These are phyloP conservation scores for Nomada ruficornis DNA, from an alignment of 2,888 invertebrate species.

Conservation along the genomic window DNA sequence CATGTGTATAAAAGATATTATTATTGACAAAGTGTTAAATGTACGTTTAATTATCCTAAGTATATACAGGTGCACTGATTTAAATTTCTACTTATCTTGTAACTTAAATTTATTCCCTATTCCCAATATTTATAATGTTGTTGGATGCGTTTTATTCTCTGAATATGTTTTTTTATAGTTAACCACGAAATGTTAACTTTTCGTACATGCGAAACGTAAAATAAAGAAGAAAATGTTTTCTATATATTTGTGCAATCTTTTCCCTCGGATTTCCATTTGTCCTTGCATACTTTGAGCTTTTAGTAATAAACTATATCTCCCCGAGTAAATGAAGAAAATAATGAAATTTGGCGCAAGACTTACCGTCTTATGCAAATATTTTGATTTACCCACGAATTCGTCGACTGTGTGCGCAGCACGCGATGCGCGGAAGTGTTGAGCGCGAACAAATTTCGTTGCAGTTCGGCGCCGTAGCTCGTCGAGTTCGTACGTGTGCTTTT, in stretches of 20 bases:
- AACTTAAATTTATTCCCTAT: constrained; percentile 17
- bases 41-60: background rate
- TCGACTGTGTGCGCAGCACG: constrained; percentile 53
- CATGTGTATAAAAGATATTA: background rate
- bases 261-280: background rate
- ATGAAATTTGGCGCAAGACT: too few relatives aligned
- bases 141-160: constrained; percentile 36
- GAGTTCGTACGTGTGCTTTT: constrained; percentile 20
- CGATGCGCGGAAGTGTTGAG: constrained; percentile 52
- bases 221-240: constrained; percentile 45
- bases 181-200: constrained; percentile 38
- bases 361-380: background rate
- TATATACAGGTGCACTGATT: constrained; percentile 3
- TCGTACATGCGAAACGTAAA: constrained; percentile 31
- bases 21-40: background rate
- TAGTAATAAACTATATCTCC: too few relatives aligned
- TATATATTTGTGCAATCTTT: constrained; percentile 4
- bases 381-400: constrained; percentile 15
- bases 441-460: constrained; percentile 57
- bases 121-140: constrained; percentile 7
- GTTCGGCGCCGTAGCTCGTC: constrained; percentile 56
- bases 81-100: constrained; percentile 15
- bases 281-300: background rate
- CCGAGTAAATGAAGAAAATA: too few relatives aligned
- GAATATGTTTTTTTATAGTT: constrained; percentile 36